Evolutionary conservation across 2,888 invertebrate species (phyloP), one percentile per base, ranked within the genome.

Genomic region (Spicauda simplicius): DNA sequence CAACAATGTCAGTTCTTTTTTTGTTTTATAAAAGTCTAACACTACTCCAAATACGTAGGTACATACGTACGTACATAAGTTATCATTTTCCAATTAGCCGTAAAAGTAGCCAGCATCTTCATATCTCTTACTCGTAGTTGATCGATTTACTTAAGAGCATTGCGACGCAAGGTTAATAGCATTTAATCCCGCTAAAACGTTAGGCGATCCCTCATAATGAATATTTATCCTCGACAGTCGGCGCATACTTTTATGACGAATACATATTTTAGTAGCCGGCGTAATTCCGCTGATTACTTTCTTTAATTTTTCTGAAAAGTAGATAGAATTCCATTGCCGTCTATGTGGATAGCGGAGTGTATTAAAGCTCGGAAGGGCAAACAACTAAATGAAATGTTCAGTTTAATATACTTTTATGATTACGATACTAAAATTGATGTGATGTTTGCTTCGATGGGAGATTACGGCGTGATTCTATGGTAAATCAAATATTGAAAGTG

Each of bases 111-210:
- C 48, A 48, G 16, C 16, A 48, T 48, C 48, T 48, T 16, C 48
- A 48, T 14, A 12, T 48, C 48, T 18, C n/a, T 20, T 58, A 58
- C 20, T 16, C 19, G 45, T 65, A 71, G 71, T 70, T 84, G 87
- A 91, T 90, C 90, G 92, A 91, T 91, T 85, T 83, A 81, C 83
- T 80, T 80, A 80, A 86, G 85, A 87, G 87, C 86, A 80, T 78
- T 77, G 80, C 79, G 80, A 78, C 81, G 80, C 80, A 80, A 79
- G 83, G 84, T 86, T 91, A 90, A 90, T 85, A 86, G 81, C 85
- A 86, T 90, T 91, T 93, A 91, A 93, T 93, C 89, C 86, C 85
- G 88, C 92, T 93, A 91, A 93, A 93, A 92, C 91, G 90, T 81
- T 82, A 85, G 82, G 80, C 90, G 88, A 91, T 87, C 91, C 90